Evolutionary conservation across 2,888 invertebrate species (phyloP).

Genomic region (Allophyes oxyacanthae): DNA sequence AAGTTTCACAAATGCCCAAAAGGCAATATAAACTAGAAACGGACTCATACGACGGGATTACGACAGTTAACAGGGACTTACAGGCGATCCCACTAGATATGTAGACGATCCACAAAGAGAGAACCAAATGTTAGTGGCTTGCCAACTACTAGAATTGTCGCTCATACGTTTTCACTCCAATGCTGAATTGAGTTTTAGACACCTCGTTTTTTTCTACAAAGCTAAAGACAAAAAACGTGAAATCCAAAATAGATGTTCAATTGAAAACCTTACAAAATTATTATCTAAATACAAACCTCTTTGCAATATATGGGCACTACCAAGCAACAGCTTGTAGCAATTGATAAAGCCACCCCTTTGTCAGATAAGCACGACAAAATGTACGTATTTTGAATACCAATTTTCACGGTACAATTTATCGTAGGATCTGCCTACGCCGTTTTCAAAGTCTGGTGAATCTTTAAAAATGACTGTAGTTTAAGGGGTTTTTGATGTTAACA

Average conservation of each 20-base stretch:
- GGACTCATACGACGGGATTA: constrained; percentile 67
- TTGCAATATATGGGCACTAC: constrained; percentile 16
- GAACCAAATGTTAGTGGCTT: constrained; percentile 70
- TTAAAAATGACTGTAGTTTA: constrained; percentile 8
- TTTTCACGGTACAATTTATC: constrained; percentile 43
- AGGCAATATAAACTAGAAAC: constrained; percentile 57
- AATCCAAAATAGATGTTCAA: too few relatives aligned
- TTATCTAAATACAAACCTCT: constrained; percentile 3
- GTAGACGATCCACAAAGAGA: constrained; percentile 67
- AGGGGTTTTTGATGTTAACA: constrained; percentile 21
- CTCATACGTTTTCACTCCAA: constrained; percentile 62
- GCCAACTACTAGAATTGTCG: constrained; percentile 71
- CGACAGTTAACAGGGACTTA: constrained; percentile 73
- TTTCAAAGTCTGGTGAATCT: constrained; percentile 13
- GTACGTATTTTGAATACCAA: constrained; percentile 42
- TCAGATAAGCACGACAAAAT: constrained; percentile 42
- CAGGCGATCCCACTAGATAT: constrained; percentile 63
- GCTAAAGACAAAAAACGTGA: not conserved
- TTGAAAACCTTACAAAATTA: constrained; percentile 2
- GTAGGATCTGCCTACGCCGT: constrained; percentile 11
- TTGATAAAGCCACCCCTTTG: constrained; percentile 42
- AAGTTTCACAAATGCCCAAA: constrained; percentile 39
- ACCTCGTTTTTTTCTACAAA: not conserved
- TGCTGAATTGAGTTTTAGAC: constrained; percentile 7
- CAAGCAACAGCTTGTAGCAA: constrained; percentile 45